Percentiles rank a stretch among this genome's conserved stretches.
These are phyloP conservation scores for Bacillus rossius DNA, from an alignment of 1,140 invertebrate genomes.

Conservation along the genomic window DNA sequence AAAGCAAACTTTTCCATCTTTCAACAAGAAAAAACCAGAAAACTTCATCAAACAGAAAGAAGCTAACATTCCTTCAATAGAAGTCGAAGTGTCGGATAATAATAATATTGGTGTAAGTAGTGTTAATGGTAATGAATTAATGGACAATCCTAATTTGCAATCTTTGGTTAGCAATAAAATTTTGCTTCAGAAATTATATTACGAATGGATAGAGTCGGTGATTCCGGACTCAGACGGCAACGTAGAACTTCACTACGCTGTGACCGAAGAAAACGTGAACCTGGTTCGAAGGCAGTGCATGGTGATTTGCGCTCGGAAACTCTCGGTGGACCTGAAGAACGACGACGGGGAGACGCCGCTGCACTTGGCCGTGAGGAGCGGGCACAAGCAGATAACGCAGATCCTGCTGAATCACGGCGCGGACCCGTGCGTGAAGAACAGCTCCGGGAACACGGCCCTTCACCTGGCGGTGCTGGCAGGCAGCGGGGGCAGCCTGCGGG, in stretches of 20 bases:
- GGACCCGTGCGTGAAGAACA: background rate
- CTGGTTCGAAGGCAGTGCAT: constrained; percentile 28
- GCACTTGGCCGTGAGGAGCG: background rate
- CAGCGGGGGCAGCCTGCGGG: background rate
- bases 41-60: too few species aligned
- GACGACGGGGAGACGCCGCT: background rate
- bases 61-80: too few species aligned
- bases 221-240: constrained; percentile 27
- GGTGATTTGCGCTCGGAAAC: constrained; percentile 16
- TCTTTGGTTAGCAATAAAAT: background rate
- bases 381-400: background rate
- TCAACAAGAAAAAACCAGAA: too few species aligned
- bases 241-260: constrained; percentile 33
- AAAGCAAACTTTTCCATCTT: too few species aligned
- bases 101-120: too few species aligned
- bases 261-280: constrained; percentile 19
- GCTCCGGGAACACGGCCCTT: background rate
- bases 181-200: background rate
- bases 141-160: too few species aligned
- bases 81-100: too few species aligned
- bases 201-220: constrained; percentile 3
- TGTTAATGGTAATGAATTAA: too few species aligned
- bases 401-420: background rate
- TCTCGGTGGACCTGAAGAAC: background rate
- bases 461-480: constrained; percentile 1